These are phyloP conservation scores for Chloroceryle aenea DNA, from an alignment of 2,113 vertebrate genomes.

Conservation along the genomic window DNA sequence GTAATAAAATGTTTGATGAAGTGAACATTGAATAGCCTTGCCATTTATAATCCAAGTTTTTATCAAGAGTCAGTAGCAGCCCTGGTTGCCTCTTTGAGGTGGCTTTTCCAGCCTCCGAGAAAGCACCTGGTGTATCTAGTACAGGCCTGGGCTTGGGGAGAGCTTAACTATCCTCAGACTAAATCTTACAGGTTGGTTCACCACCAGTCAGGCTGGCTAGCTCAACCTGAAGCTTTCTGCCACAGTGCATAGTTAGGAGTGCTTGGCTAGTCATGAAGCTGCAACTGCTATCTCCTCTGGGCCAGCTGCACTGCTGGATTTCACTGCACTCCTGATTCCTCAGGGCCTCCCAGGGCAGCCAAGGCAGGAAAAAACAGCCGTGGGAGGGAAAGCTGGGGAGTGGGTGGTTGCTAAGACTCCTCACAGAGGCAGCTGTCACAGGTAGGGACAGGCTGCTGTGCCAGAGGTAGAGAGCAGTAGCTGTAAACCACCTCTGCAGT, in stretches of 20 bases:
- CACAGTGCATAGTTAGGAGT: not conserved
- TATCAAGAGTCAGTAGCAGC: not conserved
- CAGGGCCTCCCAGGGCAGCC: not conserved
- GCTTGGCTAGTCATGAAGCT: not conserved
- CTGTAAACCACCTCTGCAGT: not conserved
- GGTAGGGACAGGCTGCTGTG: not conserved
- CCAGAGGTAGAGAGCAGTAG: not conserved
- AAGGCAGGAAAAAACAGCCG: not conserved
- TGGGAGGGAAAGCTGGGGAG: not conserved
- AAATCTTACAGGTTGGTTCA: not conserved
- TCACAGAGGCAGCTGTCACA: not conserved
- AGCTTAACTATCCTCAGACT: not conserved
- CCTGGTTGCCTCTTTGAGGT: not conserved
- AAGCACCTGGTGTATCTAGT: not conserved
- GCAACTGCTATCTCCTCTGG: not conserved
- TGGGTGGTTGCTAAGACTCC: not conserved
- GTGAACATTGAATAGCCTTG: not conserved
- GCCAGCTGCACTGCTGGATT: not conserved
- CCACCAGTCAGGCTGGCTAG: not conserved
- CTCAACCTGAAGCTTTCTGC: not conserved
- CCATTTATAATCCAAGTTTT: not conserved
- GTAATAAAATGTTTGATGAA: not conserved
- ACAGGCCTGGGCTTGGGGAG: no score
- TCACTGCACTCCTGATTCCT: not conserved
- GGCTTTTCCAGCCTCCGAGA: not conserved